These are phyloP conservation scores for Nymphalis c-album DNA, from an alignment of 2,888 invertebrate species.

Conservation along the genomic window DNA sequence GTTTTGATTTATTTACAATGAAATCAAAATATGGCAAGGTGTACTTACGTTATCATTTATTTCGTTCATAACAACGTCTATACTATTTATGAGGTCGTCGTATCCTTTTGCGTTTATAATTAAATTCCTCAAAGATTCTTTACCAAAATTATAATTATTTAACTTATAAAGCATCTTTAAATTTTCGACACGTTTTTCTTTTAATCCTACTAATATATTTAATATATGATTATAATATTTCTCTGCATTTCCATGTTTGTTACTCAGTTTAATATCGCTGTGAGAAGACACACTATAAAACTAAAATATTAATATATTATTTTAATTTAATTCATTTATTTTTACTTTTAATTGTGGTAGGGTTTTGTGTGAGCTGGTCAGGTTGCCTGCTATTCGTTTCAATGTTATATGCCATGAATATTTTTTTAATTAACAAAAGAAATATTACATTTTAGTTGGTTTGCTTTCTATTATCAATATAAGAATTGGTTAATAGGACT, in stretches of 20 bases:
- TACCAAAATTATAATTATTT: slow-evolving; percentile 45
- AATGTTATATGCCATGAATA: no score
- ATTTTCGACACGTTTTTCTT: slow-evolving; percentile 48
- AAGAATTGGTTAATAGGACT: no score
- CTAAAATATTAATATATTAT: not conserved
- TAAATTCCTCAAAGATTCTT: slow-evolving; percentile 35
- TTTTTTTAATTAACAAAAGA: no score
- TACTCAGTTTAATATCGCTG: not conserved
- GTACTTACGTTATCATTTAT: slow-evolving; percentile 23
- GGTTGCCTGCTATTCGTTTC: no score
- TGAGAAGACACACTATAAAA: not conserved
- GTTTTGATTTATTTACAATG: no score
- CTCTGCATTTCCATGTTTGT: not conserved
- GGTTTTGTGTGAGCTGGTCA: no score
- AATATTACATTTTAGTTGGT: no score
- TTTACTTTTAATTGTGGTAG: no score
- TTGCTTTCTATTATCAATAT: no score
- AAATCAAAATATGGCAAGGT: no score
- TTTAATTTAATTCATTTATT: no score
- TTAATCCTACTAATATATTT: slow-evolving; percentile 46
- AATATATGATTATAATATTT: slow-evolving; percentile 44
- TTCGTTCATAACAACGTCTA: slow-evolving; percentile 9
- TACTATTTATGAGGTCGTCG: slow-evolving; percentile 34
- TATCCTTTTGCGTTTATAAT: slow-evolving; percentile 23
- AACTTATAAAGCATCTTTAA: slow-evolving; percentile 46